Conservation (phyloP, 1,140 invertebrate genomes). For the Uloborus diversus region DNA sequence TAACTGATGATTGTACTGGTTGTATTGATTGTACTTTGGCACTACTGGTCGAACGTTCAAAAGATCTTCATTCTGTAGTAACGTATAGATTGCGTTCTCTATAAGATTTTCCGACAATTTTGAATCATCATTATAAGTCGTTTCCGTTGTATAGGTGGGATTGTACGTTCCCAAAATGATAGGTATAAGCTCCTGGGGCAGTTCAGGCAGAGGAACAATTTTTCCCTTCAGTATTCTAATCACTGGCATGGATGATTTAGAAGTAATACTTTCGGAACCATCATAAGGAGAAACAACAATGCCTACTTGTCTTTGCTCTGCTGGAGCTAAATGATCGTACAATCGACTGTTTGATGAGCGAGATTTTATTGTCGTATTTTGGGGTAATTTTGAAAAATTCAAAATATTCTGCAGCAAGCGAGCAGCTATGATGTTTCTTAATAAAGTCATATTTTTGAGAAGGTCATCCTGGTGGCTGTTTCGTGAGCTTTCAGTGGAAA, state of each 20-base stretch:
- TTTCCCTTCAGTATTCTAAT: slow-evolving; percentile 34
- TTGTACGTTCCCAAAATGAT: slow-evolving; percentile 24
- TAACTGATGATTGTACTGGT: not conserved
- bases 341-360: not conserved
- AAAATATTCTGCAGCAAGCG: slow-evolving; percentile 15
- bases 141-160: not conserved
- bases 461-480: not conserved
- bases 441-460: not conserved
- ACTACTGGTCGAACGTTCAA: not conserved
- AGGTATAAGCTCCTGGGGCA: slow-evolving; percentile 36
- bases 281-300: slow-evolving; percentile 44
- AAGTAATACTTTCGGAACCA: not conserved
- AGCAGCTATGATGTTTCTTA: slow-evolving; percentile 17
- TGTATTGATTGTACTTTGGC: not conserved
- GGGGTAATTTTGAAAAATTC: not conserved
- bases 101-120: slow-evolving; percentile 16
- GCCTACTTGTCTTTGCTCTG: slow-evolving; percentile 38
- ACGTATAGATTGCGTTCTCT: slow-evolving; percentile 20
- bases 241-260: slow-evolving; percentile 9
- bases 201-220: slow-evolving; percentile 36
- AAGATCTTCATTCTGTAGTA: slow-evolving; percentile 35
- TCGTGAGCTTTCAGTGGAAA: not conserved
- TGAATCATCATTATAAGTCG: slow-evolving; percentile 16
- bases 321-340: not conserved
- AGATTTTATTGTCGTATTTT: not conserved